Evolutionary conservation across 2,113 vertebrate species (phyloP).

Genomic region (Xenus cinereus): DNA sequence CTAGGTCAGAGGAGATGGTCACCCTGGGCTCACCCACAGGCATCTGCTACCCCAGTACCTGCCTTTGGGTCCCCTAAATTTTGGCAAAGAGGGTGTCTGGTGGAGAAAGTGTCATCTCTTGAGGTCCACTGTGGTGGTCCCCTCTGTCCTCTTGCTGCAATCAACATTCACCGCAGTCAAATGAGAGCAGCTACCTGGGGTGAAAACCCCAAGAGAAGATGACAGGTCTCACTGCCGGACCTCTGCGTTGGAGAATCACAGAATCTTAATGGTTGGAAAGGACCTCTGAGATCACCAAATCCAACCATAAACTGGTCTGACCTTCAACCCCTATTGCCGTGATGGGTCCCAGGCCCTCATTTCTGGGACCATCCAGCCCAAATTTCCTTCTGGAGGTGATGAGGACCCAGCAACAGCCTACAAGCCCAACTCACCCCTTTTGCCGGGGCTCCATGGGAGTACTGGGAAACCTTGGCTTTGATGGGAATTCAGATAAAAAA

Average conservation of each 20-base stretch:
- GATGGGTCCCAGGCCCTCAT: not conserved
- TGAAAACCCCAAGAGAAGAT: not conserved
- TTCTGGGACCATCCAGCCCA: not conserved
- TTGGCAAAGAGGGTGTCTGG: not conserved
- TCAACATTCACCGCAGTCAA: accelerated
- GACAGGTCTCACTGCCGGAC: accelerated
- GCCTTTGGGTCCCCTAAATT: not conserved
- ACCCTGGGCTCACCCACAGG: accelerated
- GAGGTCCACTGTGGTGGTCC: not conserved
- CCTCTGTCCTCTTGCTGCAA: not conserved
- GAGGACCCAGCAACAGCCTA: not conserved
- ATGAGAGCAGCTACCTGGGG: not conserved
- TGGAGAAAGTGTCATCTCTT: not conserved
- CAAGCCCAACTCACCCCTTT: accelerated
- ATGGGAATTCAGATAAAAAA: not conserved
- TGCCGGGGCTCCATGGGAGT: accelerated
- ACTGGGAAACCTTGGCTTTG: not conserved
- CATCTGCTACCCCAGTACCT: not conserved
- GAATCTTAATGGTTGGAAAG: too few species aligned
- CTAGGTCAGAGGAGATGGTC: not conserved
- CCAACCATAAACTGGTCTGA: not conserved
- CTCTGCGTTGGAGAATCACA: not conserved
- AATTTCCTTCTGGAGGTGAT: not conserved
- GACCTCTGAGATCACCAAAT: too few species aligned
- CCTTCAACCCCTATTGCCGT: not conserved